Percentiles rank a stretch among this genome's conserved stretches.
These are phyloP conservation scores for Novumbra hubbsi DNA, from an alignment of 2,797 vertebrate species.

Conservation along the genomic window DNA sequence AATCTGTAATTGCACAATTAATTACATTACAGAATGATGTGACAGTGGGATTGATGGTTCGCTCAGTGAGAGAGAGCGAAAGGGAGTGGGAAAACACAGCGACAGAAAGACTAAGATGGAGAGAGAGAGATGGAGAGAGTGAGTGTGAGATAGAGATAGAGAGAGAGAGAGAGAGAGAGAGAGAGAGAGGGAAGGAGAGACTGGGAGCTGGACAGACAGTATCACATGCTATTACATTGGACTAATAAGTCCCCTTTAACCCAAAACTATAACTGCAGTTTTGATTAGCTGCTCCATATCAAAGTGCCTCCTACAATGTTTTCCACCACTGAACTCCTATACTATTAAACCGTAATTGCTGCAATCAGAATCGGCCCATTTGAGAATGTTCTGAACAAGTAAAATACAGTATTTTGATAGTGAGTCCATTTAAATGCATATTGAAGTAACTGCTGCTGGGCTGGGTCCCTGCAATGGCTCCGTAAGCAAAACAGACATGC, in stretches of 20 bases:
- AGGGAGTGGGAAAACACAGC: not conserved
- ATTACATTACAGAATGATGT: conserved; percentile 74
- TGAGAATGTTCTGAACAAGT: conserved; percentile 19
- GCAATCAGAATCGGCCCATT: conserved; percentile 29
- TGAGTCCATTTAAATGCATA: conserved; percentile 14
- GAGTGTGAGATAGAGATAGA: conserved; percentile 22
- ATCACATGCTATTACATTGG: conserved; percentile 65
- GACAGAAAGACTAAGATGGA: not conserved
- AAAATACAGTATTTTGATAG: conserved; percentile 18
- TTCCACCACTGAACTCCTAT: conserved; percentile 10
- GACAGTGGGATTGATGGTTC: conserved; percentile 13
- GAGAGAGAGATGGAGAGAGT: not conserved
- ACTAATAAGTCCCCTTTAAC: conserved; percentile 58
- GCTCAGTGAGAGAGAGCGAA: not conserved
- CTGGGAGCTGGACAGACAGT: conserved; percentile 40
- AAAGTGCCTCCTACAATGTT: conserved; percentile 4
- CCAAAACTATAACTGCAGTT: conserved; percentile 32
- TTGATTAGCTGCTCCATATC: conserved; percentile 36
- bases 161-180: too few relatives aligned
- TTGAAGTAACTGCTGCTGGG: conserved; percentile 19
- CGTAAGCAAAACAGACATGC: conserved; percentile 30
- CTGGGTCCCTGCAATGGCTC: not conserved
- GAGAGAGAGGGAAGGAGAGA: conserved; percentile 15
- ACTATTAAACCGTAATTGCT: conserved; percentile 36
- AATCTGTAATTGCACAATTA: conserved; percentile 80